Base-by-base conservation (phyloP, 1,140 invertebrate species). In the Hyphantria cunea region DNA sequence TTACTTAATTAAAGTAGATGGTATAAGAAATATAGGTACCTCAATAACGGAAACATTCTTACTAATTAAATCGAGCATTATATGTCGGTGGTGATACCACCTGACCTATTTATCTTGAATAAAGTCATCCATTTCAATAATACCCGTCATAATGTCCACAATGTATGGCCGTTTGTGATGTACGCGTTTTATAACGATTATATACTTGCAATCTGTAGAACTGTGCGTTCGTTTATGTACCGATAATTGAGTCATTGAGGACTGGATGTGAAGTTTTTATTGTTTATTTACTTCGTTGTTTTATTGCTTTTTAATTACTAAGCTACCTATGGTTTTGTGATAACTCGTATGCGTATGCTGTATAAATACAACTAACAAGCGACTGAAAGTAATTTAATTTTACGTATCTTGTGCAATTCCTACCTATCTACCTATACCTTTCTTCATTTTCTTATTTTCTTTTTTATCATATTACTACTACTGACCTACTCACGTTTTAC, bases 101-200 rank as follows among this genome's bases (percentile, higher is more conserved):
- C 67, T 82, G 80, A 88, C 85, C 86, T 67, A 74, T 79, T 82
- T 89, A 89, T 89, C 86, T 80, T 33, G 72, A 62, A 82, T 86
- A 89, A 79, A 86, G 84, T 81, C 86, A 86, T 88, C 78, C 84
- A 80, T 90, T 83, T 87, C 82, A 88, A 88, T 90, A 87, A 82
- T 83, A 77, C 70, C 72, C 77, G 74, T 81, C 78, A 76, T 80
- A 82, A 79, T 70, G 72, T 60, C 50, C 77, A 83, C 77, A 82
- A 79, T 80, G 82, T 86, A 78, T 76, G 75, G 67, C 60, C 64
- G 70, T 64, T 48, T 76, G 37, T 39, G 7, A 39, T 39, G n/a
- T 10, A 39, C 37, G 64, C 72, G 50, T 78, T 79, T 83, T 84
- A 82, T 78, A 60, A 70, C 42, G 33, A 64, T 55, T 76, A 74